phyloP scores from a whole-genome alignment of 2,113 vertebrate species.

The Dipodomys ordii region DNA sequence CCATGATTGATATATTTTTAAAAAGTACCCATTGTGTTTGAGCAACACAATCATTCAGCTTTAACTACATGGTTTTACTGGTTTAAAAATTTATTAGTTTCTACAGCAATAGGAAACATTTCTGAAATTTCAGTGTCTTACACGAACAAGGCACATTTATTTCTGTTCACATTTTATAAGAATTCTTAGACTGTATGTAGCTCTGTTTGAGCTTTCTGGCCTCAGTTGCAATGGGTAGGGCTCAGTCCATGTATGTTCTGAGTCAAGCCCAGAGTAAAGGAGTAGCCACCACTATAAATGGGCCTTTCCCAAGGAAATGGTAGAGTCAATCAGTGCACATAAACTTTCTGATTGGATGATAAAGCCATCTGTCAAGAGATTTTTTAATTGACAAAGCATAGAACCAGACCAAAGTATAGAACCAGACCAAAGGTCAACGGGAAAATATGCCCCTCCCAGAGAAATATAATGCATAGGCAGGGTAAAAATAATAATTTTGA shows the following conservation, averaged over 20 bases:
- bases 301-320: not conserved
- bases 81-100: slow-evolving; percentile 33
- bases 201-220: not conserved
- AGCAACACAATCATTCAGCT: not conserved
- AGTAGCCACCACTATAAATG: not conserved
- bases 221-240: not conserved
- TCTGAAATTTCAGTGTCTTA: not conserved
- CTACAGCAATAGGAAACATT: not conserved
- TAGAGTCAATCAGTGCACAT: not conserved
- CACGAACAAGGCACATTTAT: not conserved
- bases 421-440: not conserved
- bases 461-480: not conserved
- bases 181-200: not conserved
- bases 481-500: not conserved
- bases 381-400: not conserved
- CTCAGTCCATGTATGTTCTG: not conserved
- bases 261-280: not conserved
- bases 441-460: not conserved
- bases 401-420: not conserved
- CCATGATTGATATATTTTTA: too few relatives aligned
- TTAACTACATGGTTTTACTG: not conserved
- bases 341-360: not conserved
- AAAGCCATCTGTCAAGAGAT: not conserved
- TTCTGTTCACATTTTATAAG: not conserved
- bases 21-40: not conserved